These are phyloP conservation scores for Adelphocoris suturalis DNA, from an alignment of 2,888 invertebrate genomes.

Conservation along the genomic window DNA sequence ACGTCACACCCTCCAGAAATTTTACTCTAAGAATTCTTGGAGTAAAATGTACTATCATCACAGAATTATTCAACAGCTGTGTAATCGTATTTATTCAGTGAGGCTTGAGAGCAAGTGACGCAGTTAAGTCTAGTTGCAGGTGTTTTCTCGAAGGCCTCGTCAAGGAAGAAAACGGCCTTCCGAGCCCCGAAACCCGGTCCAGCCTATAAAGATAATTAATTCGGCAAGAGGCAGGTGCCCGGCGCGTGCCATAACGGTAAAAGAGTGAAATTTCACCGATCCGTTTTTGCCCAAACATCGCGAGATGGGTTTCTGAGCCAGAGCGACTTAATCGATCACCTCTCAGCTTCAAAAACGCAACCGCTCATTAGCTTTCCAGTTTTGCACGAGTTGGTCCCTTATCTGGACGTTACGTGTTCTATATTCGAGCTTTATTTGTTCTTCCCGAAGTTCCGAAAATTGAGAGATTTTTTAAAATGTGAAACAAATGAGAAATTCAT, in stretches of 20 bases:
- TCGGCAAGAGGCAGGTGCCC: slow-evolving; percentile 55
- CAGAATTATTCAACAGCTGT: not conserved
- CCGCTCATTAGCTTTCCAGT: slow-evolving; percentile 26
- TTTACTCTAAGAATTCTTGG: no score
- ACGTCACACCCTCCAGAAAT: no score
- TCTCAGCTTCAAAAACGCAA: slow-evolving; percentile 32
- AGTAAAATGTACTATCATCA: no score
- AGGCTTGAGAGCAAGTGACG: not conserved
- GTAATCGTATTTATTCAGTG: not conserved
- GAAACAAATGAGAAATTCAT: no score
- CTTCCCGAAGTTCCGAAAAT: no score
- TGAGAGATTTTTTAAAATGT: no score
- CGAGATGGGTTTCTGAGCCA: not conserved
- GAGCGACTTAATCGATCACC: slow-evolving; percentile 63
- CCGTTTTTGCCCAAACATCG: slow-evolving; percentile 56
- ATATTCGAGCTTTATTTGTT: no score
- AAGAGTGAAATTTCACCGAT: slow-evolving; percentile 64
- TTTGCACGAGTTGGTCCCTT: not conserved
- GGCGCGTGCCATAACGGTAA: slow-evolving; percentile 65
- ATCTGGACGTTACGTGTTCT: no score
- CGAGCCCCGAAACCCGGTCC: slow-evolving; percentile 18
- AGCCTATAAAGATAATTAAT: slow-evolving; percentile 61
- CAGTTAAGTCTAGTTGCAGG: slow-evolving; percentile 8
- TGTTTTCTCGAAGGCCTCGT: slow-evolving; percentile 29
- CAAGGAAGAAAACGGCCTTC: slow-evolving; percentile 34